phyloP scores from a whole-genome alignment of 2,888 invertebrate genomes.

The Nephrotoma guestfalica region DNA sequence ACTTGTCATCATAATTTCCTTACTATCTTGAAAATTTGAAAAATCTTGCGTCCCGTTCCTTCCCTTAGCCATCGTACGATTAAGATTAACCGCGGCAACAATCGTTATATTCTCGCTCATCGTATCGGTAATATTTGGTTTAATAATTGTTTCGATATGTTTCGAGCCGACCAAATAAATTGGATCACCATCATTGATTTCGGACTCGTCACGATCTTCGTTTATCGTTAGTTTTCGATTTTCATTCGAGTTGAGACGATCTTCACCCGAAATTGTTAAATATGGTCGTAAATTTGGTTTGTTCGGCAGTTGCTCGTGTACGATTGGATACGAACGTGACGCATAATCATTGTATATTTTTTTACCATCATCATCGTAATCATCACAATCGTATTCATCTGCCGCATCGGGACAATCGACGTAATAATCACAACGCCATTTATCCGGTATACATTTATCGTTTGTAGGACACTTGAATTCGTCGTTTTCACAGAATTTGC shows the following conservation, averaged over 20 bases:
- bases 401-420: constrained; percentile 46
- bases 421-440: constrained; percentile 46
- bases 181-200: constrained; percentile 9
- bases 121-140: constrained; percentile 11
- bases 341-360: constrained; percentile 17
- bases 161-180: constrained; percentile 12
- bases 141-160: constrained; percentile 13
- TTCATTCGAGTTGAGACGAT: constrained; percentile 11
- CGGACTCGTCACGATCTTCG: constrained; percentile 8
- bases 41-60: background rate
- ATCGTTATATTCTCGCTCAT: background rate
- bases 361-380: constrained; percentile 22
- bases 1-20: constrained; percentile 44
- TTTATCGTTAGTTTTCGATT: constrained; percentile 8
- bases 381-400: constrained; percentile 42
- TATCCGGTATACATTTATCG: constrained; percentile 39
- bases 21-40: constrained; percentile 35
- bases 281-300: constrained; percentile 19
- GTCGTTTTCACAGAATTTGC: constrained; percentile 31
- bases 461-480: constrained; percentile 34
- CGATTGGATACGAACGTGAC: constrained; percentile 25
- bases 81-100: background rate
- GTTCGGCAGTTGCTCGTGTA: constrained; percentile 26
- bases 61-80: background rate
- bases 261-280: constrained; percentile 17